Percentiles rank a stretch among this genome's conserved stretches.
Conservation (phyloP, 2,113 vertebrate species). For the Phalacrocorax carbo region DNA sequence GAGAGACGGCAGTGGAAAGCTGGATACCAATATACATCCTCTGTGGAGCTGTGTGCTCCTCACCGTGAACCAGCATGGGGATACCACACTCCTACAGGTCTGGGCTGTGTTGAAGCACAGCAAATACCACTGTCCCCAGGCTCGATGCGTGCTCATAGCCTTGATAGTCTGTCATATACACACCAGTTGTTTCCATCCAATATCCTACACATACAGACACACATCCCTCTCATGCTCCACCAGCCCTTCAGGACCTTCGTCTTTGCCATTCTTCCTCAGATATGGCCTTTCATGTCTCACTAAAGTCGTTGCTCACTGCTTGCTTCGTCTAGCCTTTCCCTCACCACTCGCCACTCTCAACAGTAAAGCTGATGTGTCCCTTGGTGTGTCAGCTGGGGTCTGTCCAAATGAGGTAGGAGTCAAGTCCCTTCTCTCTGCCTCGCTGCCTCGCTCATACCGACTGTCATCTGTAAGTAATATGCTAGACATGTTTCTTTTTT, state of each 20-base stretch:
- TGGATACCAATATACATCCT: not conserved
- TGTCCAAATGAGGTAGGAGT: not conserved
- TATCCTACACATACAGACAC: not conserved
- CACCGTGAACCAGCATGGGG: not conserved
- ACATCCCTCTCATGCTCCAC: not conserved
- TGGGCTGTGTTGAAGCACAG: not conserved
- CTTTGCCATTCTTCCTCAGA: not conserved
- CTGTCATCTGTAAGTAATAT: slow-evolving; percentile 68
- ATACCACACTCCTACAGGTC: not conserved
- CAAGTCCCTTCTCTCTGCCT: not conserved
- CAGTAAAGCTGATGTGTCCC: not conserved
- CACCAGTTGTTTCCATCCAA: not conserved
- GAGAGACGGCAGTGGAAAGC: not conserved
- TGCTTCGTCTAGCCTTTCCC: not conserved
- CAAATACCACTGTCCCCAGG: not conserved
- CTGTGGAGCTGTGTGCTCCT: not conserved
- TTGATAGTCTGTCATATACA: not conserved
- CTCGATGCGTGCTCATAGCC: not conserved
- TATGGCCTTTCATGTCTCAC: not conserved
- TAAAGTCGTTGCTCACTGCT: not conserved
- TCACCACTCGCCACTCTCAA: not conserved
- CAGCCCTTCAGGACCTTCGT: not conserved
- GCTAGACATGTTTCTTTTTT: slow-evolving; percentile 55
- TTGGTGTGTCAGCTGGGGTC: not conserved
- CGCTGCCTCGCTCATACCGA: not conserved